phyloP scores from a whole-genome alignment of 2,888 invertebrate species.

The Chironomus tentans region DNA sequence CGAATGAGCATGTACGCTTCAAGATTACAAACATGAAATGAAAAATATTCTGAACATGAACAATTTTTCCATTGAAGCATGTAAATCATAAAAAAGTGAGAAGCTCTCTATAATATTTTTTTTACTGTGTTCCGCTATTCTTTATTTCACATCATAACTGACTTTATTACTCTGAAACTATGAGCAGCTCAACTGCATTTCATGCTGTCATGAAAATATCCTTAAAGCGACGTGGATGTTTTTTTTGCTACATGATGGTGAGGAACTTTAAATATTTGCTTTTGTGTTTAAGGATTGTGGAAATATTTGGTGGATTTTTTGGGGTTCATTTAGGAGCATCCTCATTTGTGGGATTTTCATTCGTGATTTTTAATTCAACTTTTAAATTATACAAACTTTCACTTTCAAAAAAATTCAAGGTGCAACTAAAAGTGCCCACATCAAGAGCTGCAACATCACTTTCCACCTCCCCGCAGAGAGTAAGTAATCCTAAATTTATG shows the following conservation, averaged over 20 bases:
- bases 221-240: too few relatives aligned
- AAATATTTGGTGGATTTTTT: too few relatives aligned
- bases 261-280: too few relatives aligned
- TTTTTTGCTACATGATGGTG: too few relatives aligned
- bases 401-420: too few relatives aligned
- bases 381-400: too few relatives aligned
- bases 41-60: not conserved
- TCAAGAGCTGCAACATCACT: not conserved
- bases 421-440: not conserved
- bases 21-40: not conserved
- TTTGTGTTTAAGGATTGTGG: too few relatives aligned
- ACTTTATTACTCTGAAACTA: not conserved
- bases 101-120: not conserved
- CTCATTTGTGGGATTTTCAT: too few relatives aligned
- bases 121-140: not conserved
- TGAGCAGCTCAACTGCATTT: not conserved
- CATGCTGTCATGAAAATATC: not conserved
- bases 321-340: too few relatives aligned
- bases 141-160: not conserved
- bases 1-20: not conserved
- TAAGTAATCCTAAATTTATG: constrained; percentile 22
- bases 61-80: not conserved
- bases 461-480: not conserved
- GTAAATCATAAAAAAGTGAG: not conserved
- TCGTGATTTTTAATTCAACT: too few relatives aligned